Percentiles rank a stretch among this genome's conserved stretches.
Conservation (phyloP, 2,797 vertebrate genomes). For the Hyperoplus immaculatus region DNA sequence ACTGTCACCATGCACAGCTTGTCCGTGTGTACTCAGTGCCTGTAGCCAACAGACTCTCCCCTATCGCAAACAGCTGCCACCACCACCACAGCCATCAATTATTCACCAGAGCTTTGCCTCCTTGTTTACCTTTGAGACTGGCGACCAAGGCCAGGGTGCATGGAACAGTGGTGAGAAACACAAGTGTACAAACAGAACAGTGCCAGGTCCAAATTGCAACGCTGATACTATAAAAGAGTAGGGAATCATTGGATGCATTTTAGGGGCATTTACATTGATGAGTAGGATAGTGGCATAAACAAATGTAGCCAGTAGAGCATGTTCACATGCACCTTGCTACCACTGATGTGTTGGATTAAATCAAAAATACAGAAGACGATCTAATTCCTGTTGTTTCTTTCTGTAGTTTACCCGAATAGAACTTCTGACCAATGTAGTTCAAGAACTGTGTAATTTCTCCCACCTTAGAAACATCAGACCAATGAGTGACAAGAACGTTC, state of each 20-base stretch:
- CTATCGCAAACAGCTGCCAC: constrained; percentile 72
- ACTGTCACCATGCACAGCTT: constrained; percentile 40
- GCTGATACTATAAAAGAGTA: background rate
- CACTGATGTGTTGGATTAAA: background rate
- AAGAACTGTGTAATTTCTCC: too few species aligned
- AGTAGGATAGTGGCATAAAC: background rate
- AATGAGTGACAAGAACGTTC: too few species aligned
- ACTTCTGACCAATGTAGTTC: too few species aligned
- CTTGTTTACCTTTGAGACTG: constrained; percentile 78
- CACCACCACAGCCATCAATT: constrained; percentile 74
- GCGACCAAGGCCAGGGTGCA: constrained; percentile 52
- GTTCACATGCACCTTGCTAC: background rate
- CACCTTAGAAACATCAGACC: too few species aligned
- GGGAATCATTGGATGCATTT: constrained; percentile 1
- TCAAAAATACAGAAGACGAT: background rate
- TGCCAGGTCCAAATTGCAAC: constrained; percentile 20
- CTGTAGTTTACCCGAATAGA: too few species aligned
- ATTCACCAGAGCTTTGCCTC: constrained; percentile 75
- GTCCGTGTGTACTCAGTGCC: constrained; percentile 37
- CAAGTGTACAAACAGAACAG: constrained; percentile 14
- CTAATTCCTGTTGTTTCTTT: too few species aligned
- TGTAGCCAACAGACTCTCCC: constrained; percentile 46
- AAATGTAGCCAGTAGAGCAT: background rate
- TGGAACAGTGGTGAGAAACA: constrained; percentile 25
- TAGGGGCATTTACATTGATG: background rate